These are phyloP conservation scores for Syrphus vitripennis DNA, from an alignment of 2,888 invertebrate species.

Conservation along the genomic window DNA sequence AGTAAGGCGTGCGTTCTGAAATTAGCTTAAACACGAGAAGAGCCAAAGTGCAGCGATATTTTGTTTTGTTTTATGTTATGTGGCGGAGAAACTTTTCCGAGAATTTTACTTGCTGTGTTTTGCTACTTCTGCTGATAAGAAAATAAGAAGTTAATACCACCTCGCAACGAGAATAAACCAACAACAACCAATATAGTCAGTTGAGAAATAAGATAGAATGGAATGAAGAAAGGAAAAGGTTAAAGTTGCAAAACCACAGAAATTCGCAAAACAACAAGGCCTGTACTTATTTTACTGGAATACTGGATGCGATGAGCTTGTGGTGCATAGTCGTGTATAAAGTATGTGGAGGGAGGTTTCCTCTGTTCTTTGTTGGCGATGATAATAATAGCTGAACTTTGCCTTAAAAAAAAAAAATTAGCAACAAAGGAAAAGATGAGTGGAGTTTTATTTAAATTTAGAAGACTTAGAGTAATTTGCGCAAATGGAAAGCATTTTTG, in stretches of 20 bases:
- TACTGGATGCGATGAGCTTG: background rate
- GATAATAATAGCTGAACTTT: constrained; percentile 69
- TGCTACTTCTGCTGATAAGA: constrained; percentile 17
- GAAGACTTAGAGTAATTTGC: background rate
- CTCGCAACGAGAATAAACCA: background rate
- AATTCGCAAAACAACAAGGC: background rate
- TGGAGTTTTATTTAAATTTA: constrained; percentile 4
- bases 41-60: background rate
- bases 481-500: no score
- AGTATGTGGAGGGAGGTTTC: background rate
- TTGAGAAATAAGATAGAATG: background rate
- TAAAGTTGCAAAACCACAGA: constrained; percentile 60
- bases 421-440: constrained; percentile 12
- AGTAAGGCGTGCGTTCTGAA: constrained; percentile 36
- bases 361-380: constrained; percentile 53
- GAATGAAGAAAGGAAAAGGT: constrained; percentile 37
- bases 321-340: background rate
- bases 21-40: constrained; percentile 26
- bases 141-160: background rate
- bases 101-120: no score
- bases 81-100: constrained; percentile 15
- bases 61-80: background rate
- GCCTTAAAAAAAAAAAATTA: constrained; percentile 35
- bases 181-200: background rate
- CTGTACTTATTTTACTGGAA: background rate